These are phyloP conservation scores for Florisuga fusca DNA, from an alignment of 2,797 vertebrate species.

Conservation along the genomic window DNA sequence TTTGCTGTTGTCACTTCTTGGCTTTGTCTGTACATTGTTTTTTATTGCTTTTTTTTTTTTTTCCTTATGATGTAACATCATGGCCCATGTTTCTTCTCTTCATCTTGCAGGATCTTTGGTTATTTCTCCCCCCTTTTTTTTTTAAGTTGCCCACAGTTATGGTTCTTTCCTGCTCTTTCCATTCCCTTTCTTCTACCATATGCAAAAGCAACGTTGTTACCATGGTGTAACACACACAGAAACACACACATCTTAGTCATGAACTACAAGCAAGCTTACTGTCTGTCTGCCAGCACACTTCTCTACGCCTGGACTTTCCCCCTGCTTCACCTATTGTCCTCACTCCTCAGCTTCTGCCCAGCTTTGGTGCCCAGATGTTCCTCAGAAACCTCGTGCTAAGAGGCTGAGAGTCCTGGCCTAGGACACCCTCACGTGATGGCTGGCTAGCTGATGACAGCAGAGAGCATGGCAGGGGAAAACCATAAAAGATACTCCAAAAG, in stretches of 20 bases:
- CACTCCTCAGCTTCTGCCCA: background rate
- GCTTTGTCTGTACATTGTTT: background rate
- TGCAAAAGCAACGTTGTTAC: background rate
- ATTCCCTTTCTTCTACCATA: background rate
- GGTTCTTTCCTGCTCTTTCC: background rate
- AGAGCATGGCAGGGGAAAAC: background rate
- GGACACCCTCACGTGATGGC: fast-evolving
- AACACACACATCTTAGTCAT: background rate
- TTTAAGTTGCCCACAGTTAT: background rate
- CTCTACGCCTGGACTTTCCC: background rate
- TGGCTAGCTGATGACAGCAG: background rate
- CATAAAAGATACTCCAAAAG: fast-evolving
- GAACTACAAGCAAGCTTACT: background rate
- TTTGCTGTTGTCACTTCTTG: background rate
- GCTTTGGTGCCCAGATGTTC: background rate
- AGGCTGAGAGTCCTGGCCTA: fast-evolving
- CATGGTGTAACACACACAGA: background rate
- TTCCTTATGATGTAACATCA: background rate
- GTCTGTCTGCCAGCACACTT: background rate
- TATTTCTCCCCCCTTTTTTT: background rate
- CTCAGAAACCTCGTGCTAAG: fast-evolving
- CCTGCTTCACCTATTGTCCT: background rate
- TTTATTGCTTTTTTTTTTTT: background rate
- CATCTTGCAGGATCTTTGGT: background rate
- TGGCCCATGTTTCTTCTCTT: background rate